Evolutionary conservation across 2,888 invertebrate species (phyloP).

Genomic region (Marronus borbonicus): DNA sequence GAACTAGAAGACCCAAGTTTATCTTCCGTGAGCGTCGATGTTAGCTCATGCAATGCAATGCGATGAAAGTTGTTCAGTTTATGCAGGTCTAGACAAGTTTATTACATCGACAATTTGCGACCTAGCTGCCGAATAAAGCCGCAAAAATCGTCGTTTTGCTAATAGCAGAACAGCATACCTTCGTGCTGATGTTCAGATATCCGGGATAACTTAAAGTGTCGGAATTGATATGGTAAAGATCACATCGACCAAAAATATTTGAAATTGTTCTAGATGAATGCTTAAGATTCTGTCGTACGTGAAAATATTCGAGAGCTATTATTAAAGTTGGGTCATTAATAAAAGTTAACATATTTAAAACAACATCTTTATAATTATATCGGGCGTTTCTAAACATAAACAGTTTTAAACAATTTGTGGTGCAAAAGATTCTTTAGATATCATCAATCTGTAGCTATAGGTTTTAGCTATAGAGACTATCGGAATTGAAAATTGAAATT

Average conservation of each 20-base stretch:
- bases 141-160: slow-evolving; percentile 20
- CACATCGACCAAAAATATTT: background rate
- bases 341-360: too few species aligned
- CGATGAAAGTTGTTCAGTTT: slow-evolving; percentile 17
- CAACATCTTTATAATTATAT: too few species aligned
- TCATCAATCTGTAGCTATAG: too few species aligned
- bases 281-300: too few species aligned
- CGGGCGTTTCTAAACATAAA: too few species aligned
- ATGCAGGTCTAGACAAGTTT: slow-evolving; percentile 32
- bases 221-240: background rate
- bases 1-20: slow-evolving; percentile 13
- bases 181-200: background rate
- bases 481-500: too few species aligned
- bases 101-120: slow-evolving; percentile 23
- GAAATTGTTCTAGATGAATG: background rate
- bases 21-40: background rate
- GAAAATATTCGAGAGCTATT: too few species aligned
- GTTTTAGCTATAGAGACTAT: too few species aligned
- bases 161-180: background rate
- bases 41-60: slow-evolving; percentile 25
- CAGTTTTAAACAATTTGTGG: too few species aligned
- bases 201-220: slow-evolving; percentile 7
- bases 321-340: too few species aligned
- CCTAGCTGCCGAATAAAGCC: slow-evolving; percentile 6
- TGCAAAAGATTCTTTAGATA: too few species aligned